Conservation (phyloP, 2,113 vertebrate species). For the Pseudopipra pipra region DNA sequence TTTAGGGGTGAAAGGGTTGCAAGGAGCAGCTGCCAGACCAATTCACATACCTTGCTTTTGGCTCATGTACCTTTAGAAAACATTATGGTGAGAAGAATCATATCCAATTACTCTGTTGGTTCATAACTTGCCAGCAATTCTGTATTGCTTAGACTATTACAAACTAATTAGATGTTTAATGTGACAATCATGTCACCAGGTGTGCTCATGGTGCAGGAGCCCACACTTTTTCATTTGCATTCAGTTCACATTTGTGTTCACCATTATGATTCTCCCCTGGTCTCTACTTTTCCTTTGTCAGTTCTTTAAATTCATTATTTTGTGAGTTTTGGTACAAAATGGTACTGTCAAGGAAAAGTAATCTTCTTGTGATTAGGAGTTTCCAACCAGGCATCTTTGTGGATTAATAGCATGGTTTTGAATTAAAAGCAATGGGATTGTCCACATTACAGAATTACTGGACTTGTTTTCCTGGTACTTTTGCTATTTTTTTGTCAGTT, state of each 20-base stretch:
- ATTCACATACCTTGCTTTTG: not conserved
- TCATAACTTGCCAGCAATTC: not conserved
- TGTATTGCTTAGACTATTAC: not conserved
- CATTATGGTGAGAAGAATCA: not conserved
- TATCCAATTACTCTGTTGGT: not conserved
- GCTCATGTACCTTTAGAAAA: not conserved
- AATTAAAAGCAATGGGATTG: not conserved
- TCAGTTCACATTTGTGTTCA: not conserved
- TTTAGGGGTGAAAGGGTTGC: not conserved
- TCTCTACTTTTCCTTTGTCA: not conserved
- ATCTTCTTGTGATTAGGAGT: not conserved
- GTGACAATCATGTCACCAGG: not conserved
- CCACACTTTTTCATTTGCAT: not conserved
- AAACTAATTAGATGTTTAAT: not conserved
- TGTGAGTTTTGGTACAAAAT: not conserved
- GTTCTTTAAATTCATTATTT: not conserved
- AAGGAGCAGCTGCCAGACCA: not conserved
- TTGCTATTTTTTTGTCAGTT: not conserved
- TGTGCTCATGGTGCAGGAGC: not conserved
- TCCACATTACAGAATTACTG: not conserved
- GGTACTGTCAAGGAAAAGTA: not conserved
- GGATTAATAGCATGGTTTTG: not conserved
- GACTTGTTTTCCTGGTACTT: not conserved
- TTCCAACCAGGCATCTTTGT: not conserved
- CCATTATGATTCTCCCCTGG: not conserved